These are phyloP conservation scores for Tautogolabrus adspersus DNA, from an alignment of 2,113 vertebrate species.

Conservation along the genomic window DNA sequence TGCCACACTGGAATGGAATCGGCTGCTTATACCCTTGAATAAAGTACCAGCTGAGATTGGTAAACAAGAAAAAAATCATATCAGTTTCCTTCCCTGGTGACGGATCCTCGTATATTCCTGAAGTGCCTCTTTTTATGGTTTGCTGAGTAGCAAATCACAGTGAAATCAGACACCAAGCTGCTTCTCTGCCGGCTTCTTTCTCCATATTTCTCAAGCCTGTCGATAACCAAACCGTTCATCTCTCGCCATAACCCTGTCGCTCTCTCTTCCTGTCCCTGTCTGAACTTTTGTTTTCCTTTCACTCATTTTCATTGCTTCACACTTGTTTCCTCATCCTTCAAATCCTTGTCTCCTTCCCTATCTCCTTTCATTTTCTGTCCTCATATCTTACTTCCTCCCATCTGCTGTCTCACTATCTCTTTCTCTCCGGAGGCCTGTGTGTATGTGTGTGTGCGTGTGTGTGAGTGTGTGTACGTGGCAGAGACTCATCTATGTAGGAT, in stretches of 20 bases:
- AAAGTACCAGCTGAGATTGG: slow-evolving; percentile 29
- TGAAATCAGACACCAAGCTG: slow-evolving; percentile 33
- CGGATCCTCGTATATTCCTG: slow-evolving; percentile 34
- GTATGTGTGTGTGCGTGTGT: neutral
- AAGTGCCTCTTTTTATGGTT: slow-evolving; percentile 45
- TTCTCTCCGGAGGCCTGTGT: slow-evolving; percentile 19
- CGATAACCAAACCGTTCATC: slow-evolving; percentile 7
- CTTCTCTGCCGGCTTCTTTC: neutral
- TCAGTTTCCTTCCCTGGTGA: slow-evolving; percentile 16
- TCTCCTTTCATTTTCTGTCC: slow-evolving; percentile 6
- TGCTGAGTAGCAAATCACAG: slow-evolving; percentile 60
- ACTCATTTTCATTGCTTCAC: neutral
- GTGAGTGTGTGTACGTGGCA: neutral
- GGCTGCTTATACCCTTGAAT: slow-evolving; percentile 27
- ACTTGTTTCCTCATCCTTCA: neutral
- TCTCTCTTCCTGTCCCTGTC: neutral
- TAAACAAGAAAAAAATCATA: slow-evolving; percentile 25
- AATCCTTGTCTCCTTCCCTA: slow-evolving; percentile 15
- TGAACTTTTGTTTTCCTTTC: slow-evolving; percentile 26
- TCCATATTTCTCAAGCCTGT: slow-evolving; percentile 9
- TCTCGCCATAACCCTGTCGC: neutral
- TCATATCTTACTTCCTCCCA: slow-evolving; percentile 31
- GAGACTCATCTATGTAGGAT: slow-evolving; percentile 49
- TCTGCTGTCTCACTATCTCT: slow-evolving; percentile 49
- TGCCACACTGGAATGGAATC: neutral